These are phyloP conservation scores for Drymonia ruficornis DNA, from an alignment of 2,888 invertebrate genomes.

Conservation along the genomic window DNA sequence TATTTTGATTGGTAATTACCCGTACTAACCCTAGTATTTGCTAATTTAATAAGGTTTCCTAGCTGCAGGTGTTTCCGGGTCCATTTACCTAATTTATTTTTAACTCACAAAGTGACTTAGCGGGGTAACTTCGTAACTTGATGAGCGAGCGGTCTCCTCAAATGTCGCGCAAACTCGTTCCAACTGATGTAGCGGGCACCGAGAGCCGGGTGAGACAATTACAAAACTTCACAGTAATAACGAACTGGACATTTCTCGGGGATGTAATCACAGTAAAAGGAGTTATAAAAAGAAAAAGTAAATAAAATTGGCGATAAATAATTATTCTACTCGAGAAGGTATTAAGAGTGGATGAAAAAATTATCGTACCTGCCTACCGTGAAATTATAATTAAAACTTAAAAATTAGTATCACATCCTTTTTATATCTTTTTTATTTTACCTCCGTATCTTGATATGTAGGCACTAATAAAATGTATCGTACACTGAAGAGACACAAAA, in stretches of 20 bases:
- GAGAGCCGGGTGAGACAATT: neutral
- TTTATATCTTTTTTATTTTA: neutral
- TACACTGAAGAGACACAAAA: neutral
- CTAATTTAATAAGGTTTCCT: neutral
- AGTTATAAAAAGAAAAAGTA: neutral
- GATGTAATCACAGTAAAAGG: neutral
- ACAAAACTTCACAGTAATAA: conserved; percentile 1
- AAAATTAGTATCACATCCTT: too few species aligned
- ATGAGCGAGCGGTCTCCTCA: conserved; percentile 1
- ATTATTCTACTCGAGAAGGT: neutral
- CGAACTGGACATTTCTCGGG: neutral
- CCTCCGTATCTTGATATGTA: neutral
- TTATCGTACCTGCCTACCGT: too few species aligned
- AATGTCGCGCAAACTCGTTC: neutral
- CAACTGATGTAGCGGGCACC: neutral
- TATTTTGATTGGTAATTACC: too few species aligned
- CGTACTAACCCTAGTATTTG: too few species aligned
- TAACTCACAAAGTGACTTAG: neutral
- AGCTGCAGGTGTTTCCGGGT: neutral
- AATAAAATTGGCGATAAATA: neutral
- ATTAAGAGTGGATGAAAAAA: neutral
- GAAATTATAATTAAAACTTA: too few species aligned
- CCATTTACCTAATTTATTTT: neutral
- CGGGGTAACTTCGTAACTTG: neutral
- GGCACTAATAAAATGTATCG: neutral